Evolutionary conservation across 2,113 vertebrate species (phyloP).

Genomic region (Colossoma macropomum): DNA sequence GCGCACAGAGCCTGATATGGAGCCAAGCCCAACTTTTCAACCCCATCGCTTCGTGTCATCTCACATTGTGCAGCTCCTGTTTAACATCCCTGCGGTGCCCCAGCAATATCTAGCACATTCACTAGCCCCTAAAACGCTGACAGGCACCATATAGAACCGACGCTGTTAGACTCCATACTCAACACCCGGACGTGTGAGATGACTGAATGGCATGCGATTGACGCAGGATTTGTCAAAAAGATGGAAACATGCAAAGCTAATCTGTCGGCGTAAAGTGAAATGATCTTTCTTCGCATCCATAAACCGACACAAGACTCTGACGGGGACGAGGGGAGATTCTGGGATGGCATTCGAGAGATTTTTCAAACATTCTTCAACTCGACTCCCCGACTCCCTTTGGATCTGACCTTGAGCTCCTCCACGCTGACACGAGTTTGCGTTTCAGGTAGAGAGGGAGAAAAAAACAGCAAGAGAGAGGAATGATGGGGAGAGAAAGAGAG

Average conservation of each 20-base stretch:
- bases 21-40: background rate
- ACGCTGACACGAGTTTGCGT: conserved; percentile 2
- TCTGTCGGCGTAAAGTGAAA: background rate
- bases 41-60: background rate
- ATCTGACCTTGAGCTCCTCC: conserved; percentile 32
- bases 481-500: background rate
- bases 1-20: background rate
- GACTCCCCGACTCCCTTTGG: background rate
- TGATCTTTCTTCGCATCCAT: background rate
- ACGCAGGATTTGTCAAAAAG: conserved; percentile 11
- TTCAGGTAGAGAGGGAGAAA: conserved; percentile 48
- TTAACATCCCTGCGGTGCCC: background rate
- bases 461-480: background rate
- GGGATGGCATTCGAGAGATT: background rate
- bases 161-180: background rate
- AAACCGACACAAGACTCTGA: background rate
- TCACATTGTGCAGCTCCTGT: background rate
- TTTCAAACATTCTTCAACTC: background rate
- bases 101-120: background rate
- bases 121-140: background rate
- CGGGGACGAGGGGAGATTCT: background rate
- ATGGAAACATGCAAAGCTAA: background rate
- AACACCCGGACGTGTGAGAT: background rate
- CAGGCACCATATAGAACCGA: background rate
- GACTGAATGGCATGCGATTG: background rate